Conservation (phyloP, 2,797 vertebrate species). For the Delichon dasypus region DNA sequence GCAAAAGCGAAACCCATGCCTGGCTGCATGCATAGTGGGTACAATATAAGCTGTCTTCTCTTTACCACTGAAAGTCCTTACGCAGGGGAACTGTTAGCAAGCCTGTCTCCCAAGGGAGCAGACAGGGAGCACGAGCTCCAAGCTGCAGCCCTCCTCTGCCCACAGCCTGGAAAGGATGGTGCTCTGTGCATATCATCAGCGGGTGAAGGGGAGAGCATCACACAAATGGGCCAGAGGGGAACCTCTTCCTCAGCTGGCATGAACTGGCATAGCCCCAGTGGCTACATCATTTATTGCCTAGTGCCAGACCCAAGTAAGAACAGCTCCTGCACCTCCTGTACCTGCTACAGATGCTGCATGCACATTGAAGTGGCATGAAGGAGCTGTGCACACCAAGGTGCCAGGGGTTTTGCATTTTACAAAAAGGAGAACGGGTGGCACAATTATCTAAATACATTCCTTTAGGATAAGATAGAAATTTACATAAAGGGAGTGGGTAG, state of each 20-base stretch:
- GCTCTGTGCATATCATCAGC: not conserved
- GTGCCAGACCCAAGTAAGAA: not conserved
- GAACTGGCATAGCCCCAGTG: not conserved
- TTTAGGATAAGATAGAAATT: not conserved
- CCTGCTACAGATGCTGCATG: not conserved
- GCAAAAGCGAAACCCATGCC: constrained; percentile 1
- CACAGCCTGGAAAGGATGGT: not conserved
- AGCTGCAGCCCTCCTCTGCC: not conserved
- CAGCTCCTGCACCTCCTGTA: not conserved
- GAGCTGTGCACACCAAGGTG: not conserved
- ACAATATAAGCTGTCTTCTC: not conserved
- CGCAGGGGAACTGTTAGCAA: not conserved
- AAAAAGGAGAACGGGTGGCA: not conserved
- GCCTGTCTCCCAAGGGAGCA: not conserved
- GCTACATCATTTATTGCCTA: not conserved
- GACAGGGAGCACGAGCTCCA: not conserved
- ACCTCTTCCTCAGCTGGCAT: not conserved
- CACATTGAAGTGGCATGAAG: not conserved
- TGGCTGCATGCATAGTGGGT: not conserved
- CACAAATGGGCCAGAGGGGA: fast-evolving
- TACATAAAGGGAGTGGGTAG: not conserved
- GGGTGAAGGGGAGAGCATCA: not conserved
- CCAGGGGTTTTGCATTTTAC: not conserved
- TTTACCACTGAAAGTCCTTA: not conserved
- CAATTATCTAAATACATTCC: not conserved